A percentile compares a stretch with the other conserved stretches of the same genome.
Conservation (phyloP, 2,797 vertebrate genomes). For the Thalassophryne amazonica region DNA sequence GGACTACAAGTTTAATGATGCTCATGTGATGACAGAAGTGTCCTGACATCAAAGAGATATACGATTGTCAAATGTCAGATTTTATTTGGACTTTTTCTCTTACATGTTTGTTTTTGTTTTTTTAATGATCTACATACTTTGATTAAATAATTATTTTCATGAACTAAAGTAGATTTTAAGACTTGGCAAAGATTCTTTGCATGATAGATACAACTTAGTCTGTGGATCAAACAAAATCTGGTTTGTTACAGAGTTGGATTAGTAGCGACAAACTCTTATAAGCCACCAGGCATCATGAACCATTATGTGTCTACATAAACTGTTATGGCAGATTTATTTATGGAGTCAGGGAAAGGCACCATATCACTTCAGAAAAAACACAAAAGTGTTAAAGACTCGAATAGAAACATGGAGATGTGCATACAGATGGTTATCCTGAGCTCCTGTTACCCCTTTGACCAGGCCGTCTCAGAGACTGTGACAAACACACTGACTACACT, state of each 20-base stretch:
- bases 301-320: constrained; percentile 52
- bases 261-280: constrained; percentile 56
- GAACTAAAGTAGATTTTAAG: constrained; percentile 54
- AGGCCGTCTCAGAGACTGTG: constrained; percentile 56
- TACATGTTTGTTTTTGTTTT: constrained; percentile 53
- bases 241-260: constrained; percentile 64
- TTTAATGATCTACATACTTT: constrained; percentile 43
- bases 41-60: not conserved
- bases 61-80: constrained; percentile 27
- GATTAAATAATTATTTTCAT: constrained; percentile 78
- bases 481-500: constrained; percentile 48
- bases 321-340: constrained; percentile 66
- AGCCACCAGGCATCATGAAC: constrained; percentile 48
- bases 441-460: constrained; percentile 64
- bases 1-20: too few species aligned
- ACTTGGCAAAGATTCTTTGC: constrained; percentile 57
- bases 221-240: constrained; percentile 56
- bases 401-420: constrained; percentile 72
- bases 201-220: constrained; percentile 57
- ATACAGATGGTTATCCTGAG: constrained; percentile 69
- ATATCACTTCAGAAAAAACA: constrained; percentile 77
- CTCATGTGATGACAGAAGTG: not conserved
- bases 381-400: constrained; percentile 80
- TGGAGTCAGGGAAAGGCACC: constrained; percentile 78
- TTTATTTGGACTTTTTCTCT: constrained; percentile 50